These are phyloP conservation scores for Gasterosteus nipponicus DNA, from an alignment of 2,113 vertebrate genomes.

Conservation along the genomic window DNA sequence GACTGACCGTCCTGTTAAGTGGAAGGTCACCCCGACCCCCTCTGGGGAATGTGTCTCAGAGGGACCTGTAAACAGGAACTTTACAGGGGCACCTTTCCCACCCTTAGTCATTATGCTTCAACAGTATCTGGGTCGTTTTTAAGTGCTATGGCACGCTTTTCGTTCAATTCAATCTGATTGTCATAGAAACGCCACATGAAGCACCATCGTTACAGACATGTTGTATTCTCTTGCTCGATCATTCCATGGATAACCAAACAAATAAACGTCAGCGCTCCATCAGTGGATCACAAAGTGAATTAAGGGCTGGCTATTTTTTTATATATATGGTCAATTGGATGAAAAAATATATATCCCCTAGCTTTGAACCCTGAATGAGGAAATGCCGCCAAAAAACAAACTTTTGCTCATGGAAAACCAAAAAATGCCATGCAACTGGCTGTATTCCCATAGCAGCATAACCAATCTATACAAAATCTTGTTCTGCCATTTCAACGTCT, in stretches of 20 bases:
- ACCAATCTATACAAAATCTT: not conserved
- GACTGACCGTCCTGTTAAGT: conserved; percentile 45
- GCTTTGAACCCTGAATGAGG: not conserved
- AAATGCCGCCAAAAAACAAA: not conserved
- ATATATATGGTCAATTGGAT: not conserved
- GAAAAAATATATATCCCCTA: not conserved
- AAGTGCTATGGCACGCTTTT: not conserved
- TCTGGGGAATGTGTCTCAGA: conserved; percentile 51
- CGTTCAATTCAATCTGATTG: not conserved
- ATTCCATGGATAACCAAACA: not conserved
- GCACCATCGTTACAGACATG: not conserved
- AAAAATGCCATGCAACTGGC: not conserved
- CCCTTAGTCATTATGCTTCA: not conserved
- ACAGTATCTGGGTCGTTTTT: not conserved
- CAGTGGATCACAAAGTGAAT: not conserved
- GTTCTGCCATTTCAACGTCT: not conserved
- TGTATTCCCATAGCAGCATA: not conserved
- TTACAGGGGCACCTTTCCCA: conserved; percentile 29
- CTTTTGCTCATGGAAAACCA: not conserved
- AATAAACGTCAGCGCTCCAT: not conserved
- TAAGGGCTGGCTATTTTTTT: not conserved
- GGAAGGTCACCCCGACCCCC: conserved; percentile 47
- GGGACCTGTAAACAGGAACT: conserved; percentile 27
- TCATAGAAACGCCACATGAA: not conserved
- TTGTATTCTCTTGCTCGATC: not conserved